Evolutionary conservation across 2,113 vertebrate genomes (phyloP).

Genomic region (Ursus arctos): DNA sequence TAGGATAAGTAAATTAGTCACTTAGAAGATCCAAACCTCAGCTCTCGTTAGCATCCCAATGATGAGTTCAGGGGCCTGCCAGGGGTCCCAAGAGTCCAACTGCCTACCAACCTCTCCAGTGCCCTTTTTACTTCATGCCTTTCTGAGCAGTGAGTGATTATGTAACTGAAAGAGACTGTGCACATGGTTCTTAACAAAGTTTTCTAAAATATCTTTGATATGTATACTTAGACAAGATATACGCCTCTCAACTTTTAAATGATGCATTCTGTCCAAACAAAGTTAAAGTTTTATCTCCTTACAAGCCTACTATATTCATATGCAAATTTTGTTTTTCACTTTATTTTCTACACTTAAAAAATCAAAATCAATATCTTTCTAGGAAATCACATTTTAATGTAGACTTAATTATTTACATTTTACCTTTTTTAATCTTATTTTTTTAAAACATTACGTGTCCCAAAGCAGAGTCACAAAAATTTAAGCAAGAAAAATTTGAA

Average conservation of each 20-base stretch:
- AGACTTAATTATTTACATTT: neutral
- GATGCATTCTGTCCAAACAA: neutral
- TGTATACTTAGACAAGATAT: neutral
- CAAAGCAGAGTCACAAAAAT: neutral
- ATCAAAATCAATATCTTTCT: neutral
- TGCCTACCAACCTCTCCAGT: neutral
- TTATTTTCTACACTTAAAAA: conserved; percentile 51
- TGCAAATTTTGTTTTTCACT: neutral
- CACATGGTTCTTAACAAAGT: neutral
- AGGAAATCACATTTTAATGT: neutral
- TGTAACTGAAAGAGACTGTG: neutral
- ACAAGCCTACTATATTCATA: neutral
- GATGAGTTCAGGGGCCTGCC: neutral
- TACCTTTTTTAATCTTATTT: neutral
- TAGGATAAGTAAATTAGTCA: neutral
- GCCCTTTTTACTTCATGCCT: neutral
- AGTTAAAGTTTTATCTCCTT: neutral
- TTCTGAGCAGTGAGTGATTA: neutral
- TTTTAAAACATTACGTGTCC: neutral
- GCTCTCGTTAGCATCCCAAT: neutral
- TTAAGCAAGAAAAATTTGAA: neutral
- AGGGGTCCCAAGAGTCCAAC: neutral
- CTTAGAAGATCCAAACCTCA: neutral
- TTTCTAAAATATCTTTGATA: neutral
- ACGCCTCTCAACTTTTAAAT: neutral